Conservation (phyloP, 2,888 invertebrate genomes). For the Arge pagana region DNA sequence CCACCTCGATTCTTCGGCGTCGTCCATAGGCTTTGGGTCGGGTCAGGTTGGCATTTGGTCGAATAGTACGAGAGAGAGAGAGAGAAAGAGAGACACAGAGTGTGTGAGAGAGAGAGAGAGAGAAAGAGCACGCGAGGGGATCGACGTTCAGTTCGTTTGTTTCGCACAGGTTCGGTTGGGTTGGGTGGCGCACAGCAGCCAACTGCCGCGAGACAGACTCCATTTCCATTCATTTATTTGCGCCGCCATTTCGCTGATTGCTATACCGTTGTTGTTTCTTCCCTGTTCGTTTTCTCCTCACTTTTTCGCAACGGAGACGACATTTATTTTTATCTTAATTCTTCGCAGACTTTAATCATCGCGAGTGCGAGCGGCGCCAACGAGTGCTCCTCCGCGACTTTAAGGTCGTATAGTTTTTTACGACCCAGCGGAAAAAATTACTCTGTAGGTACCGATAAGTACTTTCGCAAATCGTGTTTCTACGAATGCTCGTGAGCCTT, state of each 20-base stretch:
- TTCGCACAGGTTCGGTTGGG: not conserved
- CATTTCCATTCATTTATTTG: conserved; percentile 56
- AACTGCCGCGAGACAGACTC: conserved; percentile 46
- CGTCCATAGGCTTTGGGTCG: no score
- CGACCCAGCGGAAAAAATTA: no score
- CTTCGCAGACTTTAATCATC: conserved; percentile 13
- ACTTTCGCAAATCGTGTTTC: no score
- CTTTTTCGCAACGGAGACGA: not conserved
- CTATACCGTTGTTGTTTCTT: conserved; percentile 26
- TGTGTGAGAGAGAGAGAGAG: conserved; percentile 19
- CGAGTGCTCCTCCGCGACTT: not conserved
- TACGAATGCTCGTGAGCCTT: no score
- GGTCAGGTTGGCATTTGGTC: conserved; percentile 17
- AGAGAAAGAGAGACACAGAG: conserved; percentile 16
- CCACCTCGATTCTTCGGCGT: no score
- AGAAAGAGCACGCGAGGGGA: not conserved
- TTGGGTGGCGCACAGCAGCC: not conserved
- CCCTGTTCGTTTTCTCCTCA: conserved; percentile 17
- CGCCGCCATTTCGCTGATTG: conserved; percentile 56
- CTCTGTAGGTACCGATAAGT: no score
- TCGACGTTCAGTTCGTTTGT: not conserved
- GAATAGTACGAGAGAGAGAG: conserved; percentile 11
- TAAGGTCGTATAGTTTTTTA: no score
- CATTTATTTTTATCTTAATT: conserved; percentile 11
- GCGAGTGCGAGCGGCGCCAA: conserved; percentile 13